Conservation (phyloP, 2,797 vertebrate genomes). For the Phoxinus dragarum region DNA sequence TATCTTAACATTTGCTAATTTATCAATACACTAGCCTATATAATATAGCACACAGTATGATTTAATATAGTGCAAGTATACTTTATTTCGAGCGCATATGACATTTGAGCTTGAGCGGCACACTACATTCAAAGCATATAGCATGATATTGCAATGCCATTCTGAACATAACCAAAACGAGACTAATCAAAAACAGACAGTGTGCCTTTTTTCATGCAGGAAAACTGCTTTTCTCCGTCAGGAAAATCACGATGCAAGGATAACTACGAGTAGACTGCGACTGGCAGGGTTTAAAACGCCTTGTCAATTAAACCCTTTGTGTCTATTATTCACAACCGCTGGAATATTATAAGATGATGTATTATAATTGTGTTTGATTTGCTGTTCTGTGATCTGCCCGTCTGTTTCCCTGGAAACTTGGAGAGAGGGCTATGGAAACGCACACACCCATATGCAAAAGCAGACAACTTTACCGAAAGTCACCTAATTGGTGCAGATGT, state of each 20-base stretch:
- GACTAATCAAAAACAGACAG: background rate
- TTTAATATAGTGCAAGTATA: background rate
- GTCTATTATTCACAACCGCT: background rate
- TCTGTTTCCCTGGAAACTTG: constrained; percentile 67
- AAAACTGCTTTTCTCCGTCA: background rate
- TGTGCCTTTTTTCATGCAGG: background rate
- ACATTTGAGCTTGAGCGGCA: background rate
- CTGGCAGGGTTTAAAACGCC: background rate
- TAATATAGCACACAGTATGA: background rate
- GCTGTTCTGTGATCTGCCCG: constrained; percentile 41
- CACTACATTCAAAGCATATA: background rate
- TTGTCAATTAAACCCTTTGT: constrained; percentile 20
- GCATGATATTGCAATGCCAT: background rate
- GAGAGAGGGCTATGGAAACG: constrained; percentile 51
- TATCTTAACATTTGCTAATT: background rate
- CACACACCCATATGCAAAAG: constrained; percentile 46
- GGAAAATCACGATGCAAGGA: background rate
- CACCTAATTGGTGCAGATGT: constrained; percentile 31
- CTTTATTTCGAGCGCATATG: background rate
- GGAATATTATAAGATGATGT: constrained; percentile 19
- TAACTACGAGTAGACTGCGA: background rate
- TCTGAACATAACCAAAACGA: background rate
- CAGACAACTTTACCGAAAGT: constrained; percentile 42
- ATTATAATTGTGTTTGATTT: constrained; percentile 45
- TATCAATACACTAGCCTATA: background rate